These are phyloP conservation scores for Mactromeris polynyma DNA, from an alignment of 2,888 invertebrate species.

Conservation along the genomic window DNA sequence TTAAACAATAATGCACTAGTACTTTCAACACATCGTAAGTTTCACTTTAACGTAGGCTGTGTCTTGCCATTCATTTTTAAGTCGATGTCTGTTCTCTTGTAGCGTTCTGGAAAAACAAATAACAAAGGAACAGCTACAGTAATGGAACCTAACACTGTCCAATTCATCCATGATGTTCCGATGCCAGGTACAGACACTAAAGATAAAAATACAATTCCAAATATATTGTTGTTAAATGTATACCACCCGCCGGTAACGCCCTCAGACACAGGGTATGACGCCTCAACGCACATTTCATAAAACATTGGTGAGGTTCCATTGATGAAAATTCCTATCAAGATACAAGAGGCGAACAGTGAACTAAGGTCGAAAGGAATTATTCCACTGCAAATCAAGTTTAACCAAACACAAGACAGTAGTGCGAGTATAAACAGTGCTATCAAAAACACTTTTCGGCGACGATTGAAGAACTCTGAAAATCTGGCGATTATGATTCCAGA, in stretches of 20 bases:
- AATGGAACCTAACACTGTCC: conserved; percentile 52
- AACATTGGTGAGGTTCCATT: conserved; percentile 59
- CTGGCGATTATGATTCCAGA: conserved; percentile 51
- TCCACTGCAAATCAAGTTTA: conserved; percentile 44
- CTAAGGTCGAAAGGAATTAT: conserved; percentile 34
- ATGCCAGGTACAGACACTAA: conserved; percentile 43
- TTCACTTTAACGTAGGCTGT: neutral
- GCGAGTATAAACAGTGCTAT: conserved; percentile 33
- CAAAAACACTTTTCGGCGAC: conserved; percentile 51
- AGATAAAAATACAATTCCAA: conserved; percentile 46
- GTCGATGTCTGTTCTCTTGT: conserved; percentile 58
- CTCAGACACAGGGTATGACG: conserved; percentile 61
- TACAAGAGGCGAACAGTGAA: conserved; percentile 51
- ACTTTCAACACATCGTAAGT: no score
- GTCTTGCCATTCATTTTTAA: neutral
- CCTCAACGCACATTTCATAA: conserved; percentile 57
- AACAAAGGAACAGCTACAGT: conserved; percentile 41
- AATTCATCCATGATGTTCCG: conserved; percentile 62
- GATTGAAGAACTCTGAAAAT: conserved; percentile 52
- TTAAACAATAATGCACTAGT: no score
- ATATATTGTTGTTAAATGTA: conserved; percentile 18
- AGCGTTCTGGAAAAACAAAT: conserved; percentile 47
- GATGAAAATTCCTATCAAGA: conserved; percentile 55
- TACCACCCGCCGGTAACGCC: conserved; percentile 58
- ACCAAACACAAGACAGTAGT: conserved; percentile 43